These are phyloP conservation scores for Embidobia sp. DNA, from an alignment of 2,888 invertebrate genomes.

Conservation along the genomic window DNA sequence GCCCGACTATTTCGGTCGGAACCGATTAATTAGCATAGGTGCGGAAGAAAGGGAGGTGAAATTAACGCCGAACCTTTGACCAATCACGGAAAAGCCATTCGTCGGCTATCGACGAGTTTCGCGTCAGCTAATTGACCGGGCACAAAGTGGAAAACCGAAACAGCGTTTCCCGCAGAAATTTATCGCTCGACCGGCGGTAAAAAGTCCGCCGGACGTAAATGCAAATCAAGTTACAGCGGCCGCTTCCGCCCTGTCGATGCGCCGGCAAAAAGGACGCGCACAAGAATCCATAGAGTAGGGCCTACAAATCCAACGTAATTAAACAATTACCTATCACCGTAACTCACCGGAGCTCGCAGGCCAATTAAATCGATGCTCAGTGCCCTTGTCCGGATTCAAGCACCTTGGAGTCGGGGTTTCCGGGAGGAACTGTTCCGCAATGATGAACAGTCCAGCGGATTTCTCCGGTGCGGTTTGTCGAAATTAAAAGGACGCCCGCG, in stretches of 20 bases:
- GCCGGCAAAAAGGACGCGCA: background rate
- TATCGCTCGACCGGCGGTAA: constrained; percentile 30
- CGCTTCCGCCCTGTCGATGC: constrained; percentile 1
- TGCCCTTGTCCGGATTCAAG: too few species aligned
- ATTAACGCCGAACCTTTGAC: background rate
- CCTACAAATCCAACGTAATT: constrained; percentile 21
- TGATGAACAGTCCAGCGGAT: constrained; percentile 31
- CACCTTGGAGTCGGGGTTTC: too few species aligned
- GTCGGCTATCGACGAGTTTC: background rate
- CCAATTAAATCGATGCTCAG: constrained; percentile 30
- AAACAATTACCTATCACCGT: constrained; percentile 21
- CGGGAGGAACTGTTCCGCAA: constrained; percentile 11
- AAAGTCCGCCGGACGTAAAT: constrained; percentile 26
- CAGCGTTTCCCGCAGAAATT: constrained; percentile 25
- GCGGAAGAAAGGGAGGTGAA: too few species aligned
- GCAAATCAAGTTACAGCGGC: constrained; percentile 44
- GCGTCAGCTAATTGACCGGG: constrained; percentile 3
- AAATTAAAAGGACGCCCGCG: background rate
- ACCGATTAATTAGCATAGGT: too few species aligned
- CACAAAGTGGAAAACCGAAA: constrained; percentile 24
- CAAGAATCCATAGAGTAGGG: constrained; percentile 35
- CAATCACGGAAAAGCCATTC: constrained; percentile 7
- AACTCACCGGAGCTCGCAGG: background rate
- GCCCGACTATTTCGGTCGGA: too few species aligned
- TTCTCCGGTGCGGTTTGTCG: constrained; percentile 8